Conservation (phyloP, 2,797 vertebrate genomes). For the Falco concolor region DNA sequence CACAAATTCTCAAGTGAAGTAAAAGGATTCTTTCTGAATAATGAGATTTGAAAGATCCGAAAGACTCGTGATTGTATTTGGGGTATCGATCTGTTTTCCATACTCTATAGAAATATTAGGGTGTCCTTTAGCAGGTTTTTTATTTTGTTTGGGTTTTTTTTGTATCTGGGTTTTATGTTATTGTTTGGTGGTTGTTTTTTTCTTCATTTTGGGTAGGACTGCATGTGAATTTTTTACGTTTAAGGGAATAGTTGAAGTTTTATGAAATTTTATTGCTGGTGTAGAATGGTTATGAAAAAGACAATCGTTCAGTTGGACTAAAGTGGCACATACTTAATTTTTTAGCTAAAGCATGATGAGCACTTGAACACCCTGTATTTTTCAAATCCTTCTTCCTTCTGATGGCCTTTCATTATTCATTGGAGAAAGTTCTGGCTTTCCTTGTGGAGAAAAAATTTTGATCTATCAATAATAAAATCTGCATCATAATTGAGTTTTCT, state of each 20-base stretch:
- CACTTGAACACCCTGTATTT: neutral
- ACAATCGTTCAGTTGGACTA: neutral
- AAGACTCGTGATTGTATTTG: neutral
- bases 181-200: neutral
- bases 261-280: neutral
- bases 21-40: neutral
- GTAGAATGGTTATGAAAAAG: neutral
- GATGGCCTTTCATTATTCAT: neutral
- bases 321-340: neutral
- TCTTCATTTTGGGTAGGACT: neutral
- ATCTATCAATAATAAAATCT: neutral
- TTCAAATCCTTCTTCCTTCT: neutral
- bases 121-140: neutral
- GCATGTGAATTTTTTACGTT: neutral
- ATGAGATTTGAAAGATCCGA: neutral
- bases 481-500: neutral
- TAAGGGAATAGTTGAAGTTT: neutral
- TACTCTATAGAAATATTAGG: neutral
- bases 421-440: neutral
- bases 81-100: neutral
- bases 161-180: neutral
- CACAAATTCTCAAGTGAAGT: neutral
- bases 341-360: neutral
- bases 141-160: no score
- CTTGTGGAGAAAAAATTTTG: neutral